Base-by-base conservation (phyloP, 1,140 invertebrate species). In the Drosophila baimaii region DNA sequence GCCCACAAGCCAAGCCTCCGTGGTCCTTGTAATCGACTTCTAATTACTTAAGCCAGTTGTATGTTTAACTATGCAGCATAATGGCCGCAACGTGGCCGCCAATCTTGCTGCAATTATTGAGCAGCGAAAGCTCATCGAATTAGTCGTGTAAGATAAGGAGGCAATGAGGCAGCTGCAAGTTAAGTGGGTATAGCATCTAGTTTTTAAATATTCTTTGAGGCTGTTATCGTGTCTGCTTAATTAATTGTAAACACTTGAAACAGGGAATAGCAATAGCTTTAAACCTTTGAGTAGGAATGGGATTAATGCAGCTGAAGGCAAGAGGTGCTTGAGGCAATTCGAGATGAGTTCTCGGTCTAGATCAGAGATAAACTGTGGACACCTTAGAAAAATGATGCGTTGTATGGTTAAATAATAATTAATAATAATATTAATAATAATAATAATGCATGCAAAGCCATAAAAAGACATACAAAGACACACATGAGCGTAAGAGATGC, bases 21-120 rank as follows among this genome's bases (percentile, higher is more conserved):
- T 8, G 23, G 44, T 29, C 52, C 37, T 37, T 52, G 49, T 68
- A 85, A 86, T 85, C 81, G 82, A 85, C 64, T 86, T 79, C 78
- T 85, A 86, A 86, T 85, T 85, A 75, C 82, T 86, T 86, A 75
- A 85, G 82, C 78, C 58, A 49, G 74, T 57, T 77, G 55, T 77
- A 54, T 77, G 73, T 15, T 46, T 65, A 70, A 66, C 78, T 72
- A 64, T 70, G 57, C 79, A 68, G 69, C 65, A 78, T 85, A 86
- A 85, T 75, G 52, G 72, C 58, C 58, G 39, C 44, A 68, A 57
- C 57, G 69, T 74, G 79, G 80, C 52, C 27, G 46, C 51, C 55
- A 52, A 75, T 68, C 37, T 21, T 21, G 69, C 55, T 66, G 81
- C 61, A 75, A 75, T 86, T 81, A 78, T 81, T 81, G 56, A 64